Base-by-base conservation (phyloP, 2,797 vertebrate species). In the Hozukius guyotensis region DNA sequence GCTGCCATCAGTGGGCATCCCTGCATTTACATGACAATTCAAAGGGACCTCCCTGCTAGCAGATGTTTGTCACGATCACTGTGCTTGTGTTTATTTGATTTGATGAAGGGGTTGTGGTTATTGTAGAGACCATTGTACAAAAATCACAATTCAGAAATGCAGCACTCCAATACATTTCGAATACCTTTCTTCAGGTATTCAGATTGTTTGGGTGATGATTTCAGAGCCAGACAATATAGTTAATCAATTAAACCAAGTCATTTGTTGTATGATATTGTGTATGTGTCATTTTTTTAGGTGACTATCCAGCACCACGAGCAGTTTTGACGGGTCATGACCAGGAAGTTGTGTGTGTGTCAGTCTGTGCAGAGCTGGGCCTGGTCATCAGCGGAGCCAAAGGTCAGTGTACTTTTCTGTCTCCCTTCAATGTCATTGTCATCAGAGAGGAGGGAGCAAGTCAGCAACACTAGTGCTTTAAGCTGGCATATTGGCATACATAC, bases 331-430 rank as follows among this genome's bases (percentile, higher is more conserved):
- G 98, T 83, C 98, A 99, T 0, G 98, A 99, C 92, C 97, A 98
- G 76, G 98, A 99, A 95, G 98, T 99, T 86, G 97, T 98, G 90
- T 99, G 98, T 8, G 98, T 99, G 75, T 97, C 98, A 0, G 98
- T 99, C 72, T 99, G 98, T 81, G 98, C 98, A 38, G 98, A 99
- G 89, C 96, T 99, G 79, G 98, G 98, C 66, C 96, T 99, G 2
- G 98, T 99, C 91, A 99, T 99, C 95, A 99, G 98, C 75, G 98
- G 98, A 91, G 97, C 98, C 93, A 99, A 99, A 98, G 98, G 98
- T 99, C 84, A 95, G 97, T 87, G 56, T 68, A 42, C 32, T 49
- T 62, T 55, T 70, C 65, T 70, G 29, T 62, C 62, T 55, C 46
- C 64, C 27, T 27, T 55, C 18, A 27, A 5, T 46, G 49, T 78